Percentiles rank a stretch among this genome's conserved stretches.
phyloP scores from a whole-genome alignment of 2,113 vertebrate species.

The Lophura nycthemera region DNA sequence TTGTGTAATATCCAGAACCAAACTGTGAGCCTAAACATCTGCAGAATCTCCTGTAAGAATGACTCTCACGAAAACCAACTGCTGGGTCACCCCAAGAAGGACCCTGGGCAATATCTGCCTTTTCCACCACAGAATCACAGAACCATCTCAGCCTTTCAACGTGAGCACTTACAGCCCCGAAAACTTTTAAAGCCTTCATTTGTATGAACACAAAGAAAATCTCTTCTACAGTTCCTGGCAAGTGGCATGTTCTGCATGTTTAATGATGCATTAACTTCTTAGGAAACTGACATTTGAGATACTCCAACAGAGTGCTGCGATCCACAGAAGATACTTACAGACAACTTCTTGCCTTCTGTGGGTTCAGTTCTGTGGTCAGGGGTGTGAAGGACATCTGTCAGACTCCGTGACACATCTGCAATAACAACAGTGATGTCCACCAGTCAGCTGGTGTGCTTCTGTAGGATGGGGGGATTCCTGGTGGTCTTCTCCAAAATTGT shows the following conservation, averaged over 20 bases:
- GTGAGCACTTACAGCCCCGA: not conserved
- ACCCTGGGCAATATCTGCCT: not conserved
- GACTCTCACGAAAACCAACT: not conserved
- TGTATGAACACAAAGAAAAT: not conserved
- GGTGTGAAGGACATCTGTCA: not conserved
- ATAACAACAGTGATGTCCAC: accelerated
- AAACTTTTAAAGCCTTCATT: not conserved
- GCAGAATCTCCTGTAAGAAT: not conserved
- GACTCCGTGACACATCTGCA: not conserved
- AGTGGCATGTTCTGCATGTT: not conserved
- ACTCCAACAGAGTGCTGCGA: not conserved
- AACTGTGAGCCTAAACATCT: not conserved
- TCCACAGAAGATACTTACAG: not conserved
- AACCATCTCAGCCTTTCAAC: not conserved
- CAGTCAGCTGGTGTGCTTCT: not conserved
- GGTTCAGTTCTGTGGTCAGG: not conserved
- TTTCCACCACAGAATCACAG: not conserved
- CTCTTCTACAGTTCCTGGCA: not conserved
- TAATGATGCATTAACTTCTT: not conserved
- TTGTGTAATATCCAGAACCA: not conserved
- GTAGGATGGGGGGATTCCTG: not conserved
- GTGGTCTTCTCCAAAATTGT: not conserved
- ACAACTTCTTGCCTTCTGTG: accelerated
- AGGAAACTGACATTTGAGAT: not conserved
- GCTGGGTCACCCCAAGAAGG: not conserved